Evolutionary conservation across 2,113 vertebrate species (phyloP), one percentile per base, ranked within the genome.

Genomic region (Phoenicopterus ruber): DNA sequence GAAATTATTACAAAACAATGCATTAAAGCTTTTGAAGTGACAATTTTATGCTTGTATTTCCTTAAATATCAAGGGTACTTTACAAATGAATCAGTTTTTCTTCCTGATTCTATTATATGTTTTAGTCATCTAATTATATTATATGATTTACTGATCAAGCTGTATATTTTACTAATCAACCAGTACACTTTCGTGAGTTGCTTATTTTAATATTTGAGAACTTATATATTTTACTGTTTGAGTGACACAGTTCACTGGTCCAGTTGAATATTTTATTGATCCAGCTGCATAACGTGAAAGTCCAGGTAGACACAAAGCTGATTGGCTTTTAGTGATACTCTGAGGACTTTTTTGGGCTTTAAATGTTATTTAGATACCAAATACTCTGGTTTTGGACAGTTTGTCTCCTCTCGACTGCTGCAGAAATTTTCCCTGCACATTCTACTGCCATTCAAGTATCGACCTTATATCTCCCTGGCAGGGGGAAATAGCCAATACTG

Each of bases 161-260:
- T 96, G 52, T 81, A 95, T 97, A 97, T 97, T 96, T 96, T 94
- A 79, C 69, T 72, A 92, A 96, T 94, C 82, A 96, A 38, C 24
- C 22, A 42, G 20, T 47, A 38, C 26, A 55, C 5, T 91, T 81
- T 31, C 36, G 17, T 89, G n/a, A 82, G n/a, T 58, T 79, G 46
- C 46, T 90, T 94, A 83, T 88, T 94, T 96, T 90, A 96, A 49
- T 90, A 63, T 73, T 72, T 91, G 28, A 86, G 49, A 42, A 80
- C 34, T 74, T 90, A 72, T 4, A 6, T 73, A 58, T 93, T 96
- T 95, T 93, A 57, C 36, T 54, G 18, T 10, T 84, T 58, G 29
- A 69, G 24, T 55, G 50, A 63, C 10, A n/a, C 3, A n/a, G 25
- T 55, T 70, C 18, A 57, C 10, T 44, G 67, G 76, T 76, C 9